phyloP scores from a whole-genome alignment of 2,888 invertebrate genomes.

The Malthinus flaveolus region DNA sequence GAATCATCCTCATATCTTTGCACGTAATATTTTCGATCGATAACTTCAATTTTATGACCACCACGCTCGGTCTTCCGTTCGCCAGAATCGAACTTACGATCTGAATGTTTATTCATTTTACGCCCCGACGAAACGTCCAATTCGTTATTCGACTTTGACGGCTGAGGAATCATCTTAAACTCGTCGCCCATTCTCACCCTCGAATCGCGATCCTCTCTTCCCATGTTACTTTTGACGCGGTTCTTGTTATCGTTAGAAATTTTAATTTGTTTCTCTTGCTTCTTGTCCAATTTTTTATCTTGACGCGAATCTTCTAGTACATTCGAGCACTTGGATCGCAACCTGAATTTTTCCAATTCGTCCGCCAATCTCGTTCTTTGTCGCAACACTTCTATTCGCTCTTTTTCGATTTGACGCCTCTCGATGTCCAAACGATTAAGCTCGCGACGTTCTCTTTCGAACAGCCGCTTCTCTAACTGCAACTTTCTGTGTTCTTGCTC shows the following conservation, averaged over 20 bases:
- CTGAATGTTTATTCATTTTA: neutral
- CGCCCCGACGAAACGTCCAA: neutral
- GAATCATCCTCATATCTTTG: constrained; percentile 2
- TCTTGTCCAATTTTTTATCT: neutral
- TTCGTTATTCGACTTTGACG: constrained; percentile 13
- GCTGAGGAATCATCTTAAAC: constrained; percentile 10
- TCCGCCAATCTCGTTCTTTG: constrained; percentile 8
- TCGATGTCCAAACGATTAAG: constrained; percentile 11
- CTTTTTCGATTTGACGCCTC: constrained; percentile 19
- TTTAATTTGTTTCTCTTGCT: too few relatives aligned
- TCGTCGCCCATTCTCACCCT: neutral
- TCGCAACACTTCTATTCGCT: constrained; percentile 14
- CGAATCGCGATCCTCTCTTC: too few relatives aligned
- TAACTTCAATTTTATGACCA: constrained; percentile 16
- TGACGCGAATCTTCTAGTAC: neutral
- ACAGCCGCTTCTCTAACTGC: constrained; percentile 20
- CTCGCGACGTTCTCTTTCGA: constrained; percentile 20
- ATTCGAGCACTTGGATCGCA: neutral
- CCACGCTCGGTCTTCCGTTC: constrained; percentile 9
- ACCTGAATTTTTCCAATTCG: constrained; percentile 1
- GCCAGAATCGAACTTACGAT: constrained; percentile 6
- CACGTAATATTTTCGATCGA: constrained; percentile 15
- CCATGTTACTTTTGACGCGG: too few relatives aligned
- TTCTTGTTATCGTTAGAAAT: neutral
- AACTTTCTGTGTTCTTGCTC: constrained; percentile 26